phyloP scores from a whole-genome alignment of 2,797 vertebrate genomes.

The Enteromius anoplus region DNA sequence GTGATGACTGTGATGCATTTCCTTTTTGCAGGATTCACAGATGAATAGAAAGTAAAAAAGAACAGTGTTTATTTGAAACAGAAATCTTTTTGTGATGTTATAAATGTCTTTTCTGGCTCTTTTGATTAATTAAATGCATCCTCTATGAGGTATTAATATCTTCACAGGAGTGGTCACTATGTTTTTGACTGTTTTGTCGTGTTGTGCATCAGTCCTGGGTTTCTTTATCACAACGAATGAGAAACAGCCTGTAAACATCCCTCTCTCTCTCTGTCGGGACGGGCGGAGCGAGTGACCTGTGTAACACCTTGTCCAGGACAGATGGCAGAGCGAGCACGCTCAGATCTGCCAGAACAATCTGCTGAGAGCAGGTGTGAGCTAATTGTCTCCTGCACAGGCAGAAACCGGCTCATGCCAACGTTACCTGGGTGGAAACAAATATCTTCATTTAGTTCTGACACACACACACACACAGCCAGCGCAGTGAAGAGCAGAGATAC shows the following conservation, averaged over 20 bases:
- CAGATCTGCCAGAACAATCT: constrained; percentile 93
- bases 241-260: constrained; percentile 10
- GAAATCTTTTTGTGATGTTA: background rate
- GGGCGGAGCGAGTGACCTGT: constrained; percentile 81
- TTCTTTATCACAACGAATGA: constrained; percentile 1
- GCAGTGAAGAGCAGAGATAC: background rate
- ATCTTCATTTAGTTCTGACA: constrained; percentile 78
- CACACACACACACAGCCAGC: constrained; percentile 18
- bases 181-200: background rate
- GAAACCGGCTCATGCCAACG: constrained; percentile 71
- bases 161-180: constrained; percentile 17
- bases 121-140: background rate
- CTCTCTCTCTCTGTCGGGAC: constrained; percentile 62
- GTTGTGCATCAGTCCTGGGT: constrained; percentile 11
- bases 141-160: background rate
- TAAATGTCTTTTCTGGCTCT: background rate
- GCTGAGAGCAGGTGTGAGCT: constrained; percentile 89
- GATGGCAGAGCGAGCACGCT: constrained; percentile 86
- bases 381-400: constrained; percentile 90
- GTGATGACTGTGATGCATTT: background rate
- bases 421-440: constrained; percentile 85
- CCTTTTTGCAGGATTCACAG: background rate
- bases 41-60: background rate
- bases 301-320: constrained; percentile 90
- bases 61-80: background rate